phyloP scores from a whole-genome alignment of 2,113 vertebrate species.

The Thinocorus orbignyianus region DNA sequence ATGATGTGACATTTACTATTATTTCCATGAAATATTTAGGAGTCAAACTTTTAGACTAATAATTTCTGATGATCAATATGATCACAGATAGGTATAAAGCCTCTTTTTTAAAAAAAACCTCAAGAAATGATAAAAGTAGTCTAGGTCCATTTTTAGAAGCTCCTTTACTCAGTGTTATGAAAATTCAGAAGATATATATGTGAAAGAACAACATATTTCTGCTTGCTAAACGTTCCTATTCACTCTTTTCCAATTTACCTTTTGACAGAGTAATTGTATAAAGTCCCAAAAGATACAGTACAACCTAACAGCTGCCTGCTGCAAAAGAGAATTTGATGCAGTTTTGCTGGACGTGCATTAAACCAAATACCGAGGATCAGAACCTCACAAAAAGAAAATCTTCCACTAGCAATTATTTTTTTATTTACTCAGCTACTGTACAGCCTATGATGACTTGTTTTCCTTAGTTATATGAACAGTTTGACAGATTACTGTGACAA shows the following conservation, averaged over 20 bases:
- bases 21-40: neutral
- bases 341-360: constrained; percentile 8
- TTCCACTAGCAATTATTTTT: constrained; percentile 26
- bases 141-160: neutral
- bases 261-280: neutral
- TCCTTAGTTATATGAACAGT: constrained; percentile 66
- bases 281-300: neutral
- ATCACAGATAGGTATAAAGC: neutral
- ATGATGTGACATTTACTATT: neutral
- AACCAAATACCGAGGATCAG: constrained; percentile 33
- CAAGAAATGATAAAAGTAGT: neutral
- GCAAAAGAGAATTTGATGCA: constrained; percentile 6
- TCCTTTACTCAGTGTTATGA: neutral
- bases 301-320: neutral
- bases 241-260: neutral
- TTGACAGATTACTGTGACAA: constrained; percentile 79
- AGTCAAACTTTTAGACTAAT: neutral
- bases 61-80: neutral
- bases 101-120: neutral
- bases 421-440: constrained; percentile 63
- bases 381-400: constrained; percentile 36
- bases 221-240: neutral
- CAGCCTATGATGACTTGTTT: constrained; percentile 72
- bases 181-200: neutral
- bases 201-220: neutral